phyloP scores from a whole-genome alignment of 2,888 invertebrate genomes.

The Netelia virgata region DNA sequence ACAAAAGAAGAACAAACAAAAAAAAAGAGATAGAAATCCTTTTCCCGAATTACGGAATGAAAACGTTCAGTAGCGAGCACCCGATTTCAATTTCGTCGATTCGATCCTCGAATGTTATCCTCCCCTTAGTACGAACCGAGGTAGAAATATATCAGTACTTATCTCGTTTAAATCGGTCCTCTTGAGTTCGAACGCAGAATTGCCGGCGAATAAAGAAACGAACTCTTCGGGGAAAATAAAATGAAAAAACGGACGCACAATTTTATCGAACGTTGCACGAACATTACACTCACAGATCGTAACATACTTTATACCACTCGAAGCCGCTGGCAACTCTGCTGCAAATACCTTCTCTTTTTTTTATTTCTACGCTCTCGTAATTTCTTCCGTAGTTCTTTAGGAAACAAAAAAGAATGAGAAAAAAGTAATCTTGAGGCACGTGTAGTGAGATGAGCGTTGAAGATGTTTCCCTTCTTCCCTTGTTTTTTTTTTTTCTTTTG shows the following conservation, averaged over 20 bases:
- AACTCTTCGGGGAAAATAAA: not conserved
- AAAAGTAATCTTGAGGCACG: conserved; percentile 11
- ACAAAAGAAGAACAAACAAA: conserved; percentile 20
- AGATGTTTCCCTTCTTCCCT: conserved; percentile 7
- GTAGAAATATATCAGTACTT: not conserved
- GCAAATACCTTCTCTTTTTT: conserved; percentile 9
- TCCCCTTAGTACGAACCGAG: too few species aligned
- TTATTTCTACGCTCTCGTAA: conserved; percentile 3
- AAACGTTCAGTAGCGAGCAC: too few species aligned
- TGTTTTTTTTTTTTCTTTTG: not conserved
- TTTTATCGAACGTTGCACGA: not conserved
- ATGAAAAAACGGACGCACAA: not conserved
- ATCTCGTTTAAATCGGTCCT: not conserved
- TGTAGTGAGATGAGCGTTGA: not conserved
- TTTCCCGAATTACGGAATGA: too few species aligned
- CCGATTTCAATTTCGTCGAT: too few species aligned
- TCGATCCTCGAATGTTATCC: too few species aligned
- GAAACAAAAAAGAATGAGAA: not conserved
- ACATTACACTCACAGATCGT: not conserved
- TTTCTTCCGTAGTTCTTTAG: not conserved
- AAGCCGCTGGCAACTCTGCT: conserved; percentile 46
- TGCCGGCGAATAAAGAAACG: conserved; percentile 16
- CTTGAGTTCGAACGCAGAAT: conserved; percentile 33
- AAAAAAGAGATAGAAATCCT: not conserved
- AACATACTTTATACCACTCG: not conserved